Percentiles rank a stretch among this genome's conserved stretches.
phyloP scores from a whole-genome alignment of 2,888 invertebrate species.

The Lithophane semibrunnea region DNA sequence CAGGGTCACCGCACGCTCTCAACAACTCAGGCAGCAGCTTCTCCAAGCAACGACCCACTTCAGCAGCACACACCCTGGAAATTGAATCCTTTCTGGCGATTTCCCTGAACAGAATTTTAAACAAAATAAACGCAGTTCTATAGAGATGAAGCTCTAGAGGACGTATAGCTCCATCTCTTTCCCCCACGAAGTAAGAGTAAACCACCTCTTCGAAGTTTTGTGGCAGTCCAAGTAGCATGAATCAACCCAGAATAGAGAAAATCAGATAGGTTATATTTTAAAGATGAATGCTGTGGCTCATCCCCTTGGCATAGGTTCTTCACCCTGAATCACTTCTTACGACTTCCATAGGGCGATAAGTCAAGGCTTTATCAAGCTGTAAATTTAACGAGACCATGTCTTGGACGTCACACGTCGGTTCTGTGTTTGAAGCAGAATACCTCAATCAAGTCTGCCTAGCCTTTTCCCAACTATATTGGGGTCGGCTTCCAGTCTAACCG shows the following conservation, averaged over 20 bases:
- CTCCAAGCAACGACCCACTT: conserved; percentile 95
- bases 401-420: background rate
- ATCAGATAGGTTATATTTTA: background rate
- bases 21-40: conserved; percentile 95
- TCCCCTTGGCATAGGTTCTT: background rate
- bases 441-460: too few relatives aligned
- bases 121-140: background rate
- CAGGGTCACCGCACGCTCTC: conserved; percentile 96
- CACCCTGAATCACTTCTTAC: background rate
- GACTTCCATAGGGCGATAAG: background rate
- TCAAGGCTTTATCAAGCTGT: background rate
- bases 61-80: conserved; percentile 94
- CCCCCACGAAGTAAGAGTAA: too few relatives aligned
- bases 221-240: background rate
- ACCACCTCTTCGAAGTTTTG: background rate
- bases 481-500: too few relatives aligned
- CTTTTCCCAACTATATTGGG: too few relatives aligned
- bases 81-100: conserved; percentile 37
- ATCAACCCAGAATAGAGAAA: background rate
- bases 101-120: conserved; percentile 38
- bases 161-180: too few relatives aligned
- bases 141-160: too few relatives aligned
- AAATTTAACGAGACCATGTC: background rate
- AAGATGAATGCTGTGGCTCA: background rate
- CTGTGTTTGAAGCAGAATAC: background rate